Conservation (phyloP, 2,888 invertebrate species). For the Entomobrya multifasciata region DNA sequence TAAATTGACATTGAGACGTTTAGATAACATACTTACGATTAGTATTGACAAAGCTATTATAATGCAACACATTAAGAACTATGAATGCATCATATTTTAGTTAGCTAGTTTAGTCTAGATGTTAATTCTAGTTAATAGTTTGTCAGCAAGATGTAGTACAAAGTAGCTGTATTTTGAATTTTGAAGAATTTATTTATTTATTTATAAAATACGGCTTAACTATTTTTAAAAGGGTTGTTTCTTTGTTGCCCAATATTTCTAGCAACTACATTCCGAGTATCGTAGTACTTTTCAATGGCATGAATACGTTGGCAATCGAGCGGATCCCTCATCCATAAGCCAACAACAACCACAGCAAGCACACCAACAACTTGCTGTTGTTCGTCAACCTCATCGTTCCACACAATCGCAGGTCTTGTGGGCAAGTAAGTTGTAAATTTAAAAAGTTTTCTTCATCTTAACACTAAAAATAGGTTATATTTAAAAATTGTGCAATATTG, state of each 20-base stretch:
- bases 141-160: too few species aligned
- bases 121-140: too few species aligned
- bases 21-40: too few species aligned
- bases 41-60: too few species aligned
- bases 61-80: too few species aligned
- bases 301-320: conserved; percentile 88
- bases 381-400: conserved; percentile 72
- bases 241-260: conserved; percentile 3
- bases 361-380: conserved; percentile 74
- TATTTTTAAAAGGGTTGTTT: not conserved
- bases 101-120: too few species aligned
- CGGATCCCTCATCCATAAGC: conserved; percentile 82
- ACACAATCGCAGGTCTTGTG: conserved; percentile 72
- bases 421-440: conserved; percentile 63
- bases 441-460: too few species aligned
- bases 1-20: too few species aligned
- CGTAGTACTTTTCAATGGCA: conserved; percentile 97
- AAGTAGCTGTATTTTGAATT: not conserved
- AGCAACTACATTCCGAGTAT: conserved; percentile 95
- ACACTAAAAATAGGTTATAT: too few species aligned
- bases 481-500: too few species aligned
- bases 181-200: not conserved
- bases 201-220: not conserved
- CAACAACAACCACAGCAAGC: conserved; percentile 82
- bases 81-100: too few species aligned